These are phyloP conservation scores for Drosophila gaucha DNA, from an alignment of 2,888 invertebrate genomes.

Conservation along the genomic window DNA sequence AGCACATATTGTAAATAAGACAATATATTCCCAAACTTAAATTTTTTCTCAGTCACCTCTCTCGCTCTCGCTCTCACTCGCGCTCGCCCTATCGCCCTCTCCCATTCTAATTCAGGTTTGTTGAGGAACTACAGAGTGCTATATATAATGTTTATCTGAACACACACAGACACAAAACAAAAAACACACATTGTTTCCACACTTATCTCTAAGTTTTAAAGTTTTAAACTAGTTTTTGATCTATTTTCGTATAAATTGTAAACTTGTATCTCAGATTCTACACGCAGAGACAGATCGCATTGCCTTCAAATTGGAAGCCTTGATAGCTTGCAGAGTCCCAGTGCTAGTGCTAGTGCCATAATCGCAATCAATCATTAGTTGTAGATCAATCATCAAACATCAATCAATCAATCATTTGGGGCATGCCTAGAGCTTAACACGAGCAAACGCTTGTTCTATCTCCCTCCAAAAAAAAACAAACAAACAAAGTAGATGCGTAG, in stretches of 20 bases:
- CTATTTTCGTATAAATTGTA: constrained; percentile 16
- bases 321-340: constrained; percentile 42
- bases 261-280: constrained; percentile 21
- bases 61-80: not conserved
- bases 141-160: not conserved
- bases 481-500: constrained; percentile 39
- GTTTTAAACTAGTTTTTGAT: constrained; percentile 30
- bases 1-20: constrained; percentile 38
- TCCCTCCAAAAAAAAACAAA: constrained; percentile 41
- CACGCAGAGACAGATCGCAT: constrained; percentile 22
- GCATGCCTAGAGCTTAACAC: constrained; percentile 71
- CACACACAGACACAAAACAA: constrained; percentile 4
- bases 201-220: constrained; percentile 13
- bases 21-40: constrained; percentile 18
- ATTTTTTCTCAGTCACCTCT: constrained; percentile 1
- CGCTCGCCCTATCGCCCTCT: not conserved
- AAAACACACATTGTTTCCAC: constrained; percentile 6
- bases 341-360: constrained; percentile 54
- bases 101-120: constrained; percentile 1
- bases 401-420: constrained; percentile 34
- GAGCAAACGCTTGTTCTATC: constrained; percentile 62
- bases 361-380: constrained; percentile 34
- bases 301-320: constrained; percentile 12
- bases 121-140: constrained; percentile 24
- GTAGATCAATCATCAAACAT: constrained; percentile 8